Percentiles rank a stretch among this genome's conserved stretches.
Evolutionary conservation across 1,140 invertebrate genomes (phyloP).

Genomic region (Leucophenga varia): DNA sequence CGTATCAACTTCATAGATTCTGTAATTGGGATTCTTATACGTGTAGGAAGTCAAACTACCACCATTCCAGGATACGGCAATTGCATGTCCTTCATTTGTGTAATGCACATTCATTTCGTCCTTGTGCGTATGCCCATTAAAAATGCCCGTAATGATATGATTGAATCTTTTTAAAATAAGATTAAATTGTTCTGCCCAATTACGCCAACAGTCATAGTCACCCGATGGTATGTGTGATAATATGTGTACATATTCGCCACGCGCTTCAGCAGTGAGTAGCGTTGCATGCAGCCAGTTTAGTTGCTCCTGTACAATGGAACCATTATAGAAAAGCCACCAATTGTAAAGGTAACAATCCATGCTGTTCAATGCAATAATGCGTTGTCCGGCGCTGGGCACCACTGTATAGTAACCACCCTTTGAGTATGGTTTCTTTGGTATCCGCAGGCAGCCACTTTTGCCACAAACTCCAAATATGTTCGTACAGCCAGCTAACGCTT

Average conservation of each 20-base stretch:
- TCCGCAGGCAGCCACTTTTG: conserved; percentile 65
- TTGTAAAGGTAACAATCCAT: conserved; percentile 73
- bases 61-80: conserved; percentile 72
- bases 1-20: conserved; percentile 69
- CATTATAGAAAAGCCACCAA: conserved; percentile 62
- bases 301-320: conserved; percentile 58
- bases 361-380: conserved; percentile 73
- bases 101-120: conserved; percentile 75
- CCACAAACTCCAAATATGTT: conserved; percentile 67
- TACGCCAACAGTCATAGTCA: conserved; percentile 64
- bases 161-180: conserved; percentile 58
- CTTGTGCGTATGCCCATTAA: conserved; percentile 78
- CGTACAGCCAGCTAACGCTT: conserved; percentile 67
- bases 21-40: conserved; percentile 78
- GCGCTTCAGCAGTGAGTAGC: conserved; percentile 68
- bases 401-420: conserved; percentile 71
- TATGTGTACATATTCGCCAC: conserved; percentile 75
- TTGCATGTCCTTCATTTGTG: conserved; percentile 55
- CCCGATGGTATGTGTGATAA: conserved; percentile 79
- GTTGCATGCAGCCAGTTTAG: conserved; percentile 75
- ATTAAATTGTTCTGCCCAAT: conserved; percentile 66
- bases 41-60: conserved; percentile 69
- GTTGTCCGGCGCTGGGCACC: conserved; percentile 63
- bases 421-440: conserved; percentile 61
- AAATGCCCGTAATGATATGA: conserved; percentile 71